Base-by-base conservation (phyloP, 1,140 invertebrate species). In the Riptortus pedestris region DNA sequence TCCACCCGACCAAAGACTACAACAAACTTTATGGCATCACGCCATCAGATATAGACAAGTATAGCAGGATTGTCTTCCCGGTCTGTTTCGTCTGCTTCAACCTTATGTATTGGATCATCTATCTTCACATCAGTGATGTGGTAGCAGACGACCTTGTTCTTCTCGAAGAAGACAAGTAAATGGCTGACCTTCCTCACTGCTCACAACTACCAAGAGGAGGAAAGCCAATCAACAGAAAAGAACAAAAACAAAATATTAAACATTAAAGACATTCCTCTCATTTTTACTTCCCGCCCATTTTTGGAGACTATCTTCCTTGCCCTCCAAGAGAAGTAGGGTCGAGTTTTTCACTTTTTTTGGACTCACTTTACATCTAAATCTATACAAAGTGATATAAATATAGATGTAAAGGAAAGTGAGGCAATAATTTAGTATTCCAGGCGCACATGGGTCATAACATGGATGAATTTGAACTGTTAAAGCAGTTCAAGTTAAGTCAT, bases 41-140 rank as follows among this genome's bases (percentile, higher is more conserved):
- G 67, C 90, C 93, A 52, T 93, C 90, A 72, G 92, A 94, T 80
- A 95, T 96, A 76, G 93, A 96, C 82, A 96, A 95, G 78, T 95
- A 96, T 74, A 93, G 90, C 33, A 83, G 93, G 71, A 93, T 95
- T 75, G 90, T 95, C 70, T 96, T 96, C 76, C 93, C 93, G 7
- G 91, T 96, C 55, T 94, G 91, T 79, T 96, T 96, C 80, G 88
- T 95, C 67, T 94, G 92, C 77, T 96, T 96, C 82, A 96, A 96
- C 76, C 83, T 96, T 60, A 95, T 94, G 91, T 96, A 96, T 77
- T 96, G 93, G 93, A 93, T 95, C 74, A 95, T 96, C 71, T 96
- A 96, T 73, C 79, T 95, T 68, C 91, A 95, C 81, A 93, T 96
- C 73, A 93, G 90, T 70, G 91, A 93, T 79, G 90, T 93, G 66